Evolutionary conservation across 2,888 invertebrate species (phyloP), one percentile per base, ranked within the genome.

Genomic region (Lydus trimaculatus): DNA sequence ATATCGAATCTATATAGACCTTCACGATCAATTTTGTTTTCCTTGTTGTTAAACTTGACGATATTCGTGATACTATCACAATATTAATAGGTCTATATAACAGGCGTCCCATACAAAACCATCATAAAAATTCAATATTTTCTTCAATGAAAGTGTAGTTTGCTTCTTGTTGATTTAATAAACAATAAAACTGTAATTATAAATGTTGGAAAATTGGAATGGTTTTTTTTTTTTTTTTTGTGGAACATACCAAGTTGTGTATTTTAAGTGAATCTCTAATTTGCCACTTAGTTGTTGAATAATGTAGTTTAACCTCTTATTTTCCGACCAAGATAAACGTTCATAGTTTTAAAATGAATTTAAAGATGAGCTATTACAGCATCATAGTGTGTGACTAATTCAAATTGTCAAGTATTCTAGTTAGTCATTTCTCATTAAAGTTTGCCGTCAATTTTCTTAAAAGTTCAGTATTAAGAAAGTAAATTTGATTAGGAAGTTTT

Each of bases 351-450:
- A 13, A 25, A 13, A 25, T 15, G 56, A 56, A 56, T 56, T 56
- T 56, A 56, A 56, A 56, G 56, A 56, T 56, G 56, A 56, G n/a
- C 11, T 23, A 56, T 56, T 56, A 56, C 11, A 25, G 56, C 56
- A 25, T 56, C 13, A 56, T 56, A 56, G 56, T 56, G 56, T 56
- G 25, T 56, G 56, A 56, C 56, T 56, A 56, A 56, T 25, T 56
- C 25, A 25, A 56, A 56, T 25, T 25, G 25, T 56, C 48, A 56
- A 25, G 2, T 56, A 56, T 56, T 56, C 56, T 25, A 56, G 56
- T 56, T 56, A 56, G 56, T 56, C 56, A 56, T 56, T 56, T 56
- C 25, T 25, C 56, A 56, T 56, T 56, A 56, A 56, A 56, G 25
- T 56, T 56, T 56, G 13, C 25, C 56, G 25, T 56, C 56, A 25